Evolutionary conservation across 2,888 invertebrate genomes (phyloP), one percentile per base, ranked within the genome.

Genomic region (Andrena trimmerana): DNA sequence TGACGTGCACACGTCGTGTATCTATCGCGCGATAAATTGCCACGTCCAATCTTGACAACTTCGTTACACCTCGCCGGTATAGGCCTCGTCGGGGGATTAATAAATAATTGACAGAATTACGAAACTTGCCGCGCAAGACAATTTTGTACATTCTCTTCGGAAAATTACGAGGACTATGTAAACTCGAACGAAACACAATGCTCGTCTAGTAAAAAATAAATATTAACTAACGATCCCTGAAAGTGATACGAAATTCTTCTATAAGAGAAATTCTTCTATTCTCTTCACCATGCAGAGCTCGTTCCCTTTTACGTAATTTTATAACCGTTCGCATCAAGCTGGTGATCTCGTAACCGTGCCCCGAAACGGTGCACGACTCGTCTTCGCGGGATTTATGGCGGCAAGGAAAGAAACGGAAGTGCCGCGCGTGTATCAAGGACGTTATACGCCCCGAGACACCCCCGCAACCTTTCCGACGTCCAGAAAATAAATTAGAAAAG

Each of bases 41-140:
- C 70, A 42, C 75, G 75, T 75, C 57, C 82, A 71, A 79, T 75
- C 67, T 67, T 66, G 74, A 70, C 70, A 67, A n/a, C 48, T 62
- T 67, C 60, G 67, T 80, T 75, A 60, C 42, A 13, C 36, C 33
- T 13, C 13, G 20, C 20, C 48, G 13, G 10, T 52, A 16, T 20
- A 36, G 16, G 52, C 27, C 63, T 60, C 24, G 67, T 27, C 48
- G 2, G 59, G 50, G 29, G 48, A 42, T 68, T 50, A 57, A 48
- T 52, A n/a, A 62, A 48, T 60, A n/a, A 62, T 69, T 62, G 59
- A 71, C 54, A 6, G 31, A 62, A 70, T 65, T 33, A 13, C 20
- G 33, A 29, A 20, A 68, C 20, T 42, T n/a, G 4, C n/a, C 20
- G 20, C 6, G 20, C 60, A 54, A 33, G 50, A 16, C 50, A 4